A percentile compares a stretch with the other conserved stretches of the same genome.
phyloP scores from a whole-genome alignment of 2,113 vertebrate genomes.

The Ciconia boyciana region DNA sequence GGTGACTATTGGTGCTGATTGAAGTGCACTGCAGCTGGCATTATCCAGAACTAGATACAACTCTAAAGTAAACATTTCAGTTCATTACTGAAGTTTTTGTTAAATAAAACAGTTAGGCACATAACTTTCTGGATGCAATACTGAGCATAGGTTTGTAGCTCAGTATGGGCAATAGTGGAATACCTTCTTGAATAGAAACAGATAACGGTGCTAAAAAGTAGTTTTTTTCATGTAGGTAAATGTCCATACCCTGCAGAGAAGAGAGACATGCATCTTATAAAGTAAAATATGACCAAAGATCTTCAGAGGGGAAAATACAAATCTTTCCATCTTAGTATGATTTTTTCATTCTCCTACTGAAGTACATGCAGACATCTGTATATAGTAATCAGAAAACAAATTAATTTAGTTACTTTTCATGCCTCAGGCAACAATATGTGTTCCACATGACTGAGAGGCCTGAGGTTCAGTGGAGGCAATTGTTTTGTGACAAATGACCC shows the following conservation, averaged over 20 bases:
- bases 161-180: background rate
- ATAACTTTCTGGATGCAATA: background rate
- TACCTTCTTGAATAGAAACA: background rate
- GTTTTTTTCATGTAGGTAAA: background rate
- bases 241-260: background rate
- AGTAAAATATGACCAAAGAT: background rate
- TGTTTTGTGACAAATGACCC: background rate
- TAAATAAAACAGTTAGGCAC: background rate
- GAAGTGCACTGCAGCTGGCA: background rate
- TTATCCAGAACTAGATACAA: background rate
- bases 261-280: background rate
- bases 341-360: background rate
- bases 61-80: background rate
- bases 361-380: background rate
- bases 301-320: background rate
- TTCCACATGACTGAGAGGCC: background rate
- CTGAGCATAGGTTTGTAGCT: background rate
- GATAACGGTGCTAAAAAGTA: background rate
- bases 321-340: background rate
- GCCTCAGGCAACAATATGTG: background rate
- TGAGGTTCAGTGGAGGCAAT: background rate
- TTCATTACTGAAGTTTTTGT: background rate
- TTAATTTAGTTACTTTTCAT: background rate
- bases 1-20: background rate
- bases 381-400: background rate